A percentile compares a stretch with the other conserved stretches of the same genome.
Evolutionary conservation across 2,113 vertebrate species (phyloP).

Genomic region (Azemiops feae): DNA sequence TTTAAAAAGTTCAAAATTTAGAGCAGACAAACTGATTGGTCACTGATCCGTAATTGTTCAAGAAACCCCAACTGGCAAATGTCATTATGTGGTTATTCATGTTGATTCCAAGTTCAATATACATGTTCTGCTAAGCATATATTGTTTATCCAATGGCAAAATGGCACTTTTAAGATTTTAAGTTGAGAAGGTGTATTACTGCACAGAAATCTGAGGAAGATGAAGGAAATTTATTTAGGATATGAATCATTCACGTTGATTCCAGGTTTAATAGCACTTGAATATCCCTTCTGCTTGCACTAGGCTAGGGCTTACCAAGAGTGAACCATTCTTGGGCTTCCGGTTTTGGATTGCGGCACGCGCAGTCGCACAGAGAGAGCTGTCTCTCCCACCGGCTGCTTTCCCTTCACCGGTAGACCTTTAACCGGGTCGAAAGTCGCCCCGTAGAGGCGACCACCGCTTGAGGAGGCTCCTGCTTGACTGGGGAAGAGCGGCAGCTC

Average conservation of each 20-base stretch:
- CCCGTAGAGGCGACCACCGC: too few species aligned
- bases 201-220: not conserved
- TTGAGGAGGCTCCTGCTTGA: too few species aligned
- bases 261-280: not conserved
- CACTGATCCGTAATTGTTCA: not conserved
- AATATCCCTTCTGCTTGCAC: not conserved
- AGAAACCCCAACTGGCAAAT: not conserved
- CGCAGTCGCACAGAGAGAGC: too few species aligned
- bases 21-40: not conserved
- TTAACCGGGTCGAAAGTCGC: too few species aligned
- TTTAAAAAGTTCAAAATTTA: not conserved
- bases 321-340: too few species aligned
- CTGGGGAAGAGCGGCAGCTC: too few species aligned
- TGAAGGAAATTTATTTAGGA: not conserved
- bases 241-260: not conserved
- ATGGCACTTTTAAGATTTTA: not conserved
- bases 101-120: not conserved
- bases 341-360: too few species aligned
- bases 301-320: not conserved
- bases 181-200: not conserved
- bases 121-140: not conserved
- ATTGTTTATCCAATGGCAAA: not conserved
- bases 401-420: too few species aligned
- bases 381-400: too few species aligned
- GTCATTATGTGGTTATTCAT: not conserved